A percentile compares a stretch with the other conserved stretches of the same genome.
phyloP scores from a whole-genome alignment of 2,888 invertebrate genomes.

The Schizaphis graminum region DNA sequence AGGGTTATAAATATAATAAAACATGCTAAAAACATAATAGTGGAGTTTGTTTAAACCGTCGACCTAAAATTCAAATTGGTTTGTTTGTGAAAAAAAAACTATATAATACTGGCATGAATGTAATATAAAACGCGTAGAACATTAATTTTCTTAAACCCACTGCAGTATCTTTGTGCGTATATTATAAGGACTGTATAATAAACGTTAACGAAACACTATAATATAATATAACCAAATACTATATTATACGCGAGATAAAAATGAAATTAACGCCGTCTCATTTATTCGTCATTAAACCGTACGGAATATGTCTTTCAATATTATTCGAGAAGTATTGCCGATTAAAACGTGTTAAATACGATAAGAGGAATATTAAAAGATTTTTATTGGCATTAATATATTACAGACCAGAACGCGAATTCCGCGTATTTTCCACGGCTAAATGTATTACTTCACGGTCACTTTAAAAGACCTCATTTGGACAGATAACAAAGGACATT shows the following conservation, averaged over 20 bases:
- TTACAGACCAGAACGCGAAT: background rate
- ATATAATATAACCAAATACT: background rate
- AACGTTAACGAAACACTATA: conserved; percentile 30
- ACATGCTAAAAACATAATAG: conserved; percentile 5
- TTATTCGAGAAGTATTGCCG: background rate
- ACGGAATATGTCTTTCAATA: conserved; percentile 13
- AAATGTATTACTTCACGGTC: conserved; percentile 42
- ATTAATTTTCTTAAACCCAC: background rate
- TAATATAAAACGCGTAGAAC: conserved; percentile 11
- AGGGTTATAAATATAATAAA: background rate
- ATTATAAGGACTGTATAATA: conserved; percentile 2
- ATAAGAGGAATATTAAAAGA: conserved; percentile 34
- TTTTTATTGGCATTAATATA: conserved; percentile 44
- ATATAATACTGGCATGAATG: background rate
- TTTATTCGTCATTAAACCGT: background rate
- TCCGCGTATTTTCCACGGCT: conserved; percentile 2
- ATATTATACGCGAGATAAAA: background rate
- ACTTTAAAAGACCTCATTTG: conserved; percentile 44
- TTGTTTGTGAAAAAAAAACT: background rate
- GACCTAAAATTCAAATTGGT: conserved; percentile 53
- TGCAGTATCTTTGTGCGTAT: background rate
- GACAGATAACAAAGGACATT: conserved; percentile 43
- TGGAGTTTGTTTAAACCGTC: background rate
- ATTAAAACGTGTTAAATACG: background rate
- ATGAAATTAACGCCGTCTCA: background rate